Evolutionary conservation across 2,888 invertebrate genomes (phyloP).

Genomic region (Ochropleura plecta): DNA sequence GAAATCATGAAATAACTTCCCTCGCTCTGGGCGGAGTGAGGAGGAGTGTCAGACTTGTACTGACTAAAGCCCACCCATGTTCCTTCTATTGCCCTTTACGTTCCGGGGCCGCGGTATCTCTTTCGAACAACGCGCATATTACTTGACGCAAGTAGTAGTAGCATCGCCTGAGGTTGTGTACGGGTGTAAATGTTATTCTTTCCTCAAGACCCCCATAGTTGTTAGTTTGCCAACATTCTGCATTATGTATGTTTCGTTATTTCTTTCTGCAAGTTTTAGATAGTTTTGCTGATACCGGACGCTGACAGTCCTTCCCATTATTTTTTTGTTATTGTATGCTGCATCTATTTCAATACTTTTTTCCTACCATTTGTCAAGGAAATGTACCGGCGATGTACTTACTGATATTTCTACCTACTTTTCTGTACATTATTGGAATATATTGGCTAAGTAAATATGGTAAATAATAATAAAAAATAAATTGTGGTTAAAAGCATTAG

Average conservation of each 20-base stretch:
- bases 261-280: conserved; percentile 52
- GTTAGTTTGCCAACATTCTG: conserved; percentile 55
- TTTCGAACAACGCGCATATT: no score
- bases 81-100: no score
- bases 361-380: background rate
- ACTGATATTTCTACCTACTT: background rate
- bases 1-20: no score
- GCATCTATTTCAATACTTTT: conserved; percentile 9
- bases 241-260: conserved; percentile 59
- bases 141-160: background rate
- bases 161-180: conserved; percentile 2
- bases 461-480: background rate
- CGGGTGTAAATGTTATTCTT: conserved; percentile 15
- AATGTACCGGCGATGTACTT: background rate
- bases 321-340: conserved; percentile 28
- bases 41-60: no score
- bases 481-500: background rate
- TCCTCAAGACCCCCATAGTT: conserved; percentile 27
- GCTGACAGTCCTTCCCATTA: conserved; percentile 48
- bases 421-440: no score
- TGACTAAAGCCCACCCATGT: no score
- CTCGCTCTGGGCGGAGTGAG: no score
- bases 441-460: background rate
- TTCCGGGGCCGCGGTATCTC: no score
- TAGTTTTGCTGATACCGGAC: conserved; percentile 45